These are phyloP conservation scores for Liasis olivaceus DNA, from an alignment of 2,797 vertebrate species.

Conservation along the genomic window DNA sequence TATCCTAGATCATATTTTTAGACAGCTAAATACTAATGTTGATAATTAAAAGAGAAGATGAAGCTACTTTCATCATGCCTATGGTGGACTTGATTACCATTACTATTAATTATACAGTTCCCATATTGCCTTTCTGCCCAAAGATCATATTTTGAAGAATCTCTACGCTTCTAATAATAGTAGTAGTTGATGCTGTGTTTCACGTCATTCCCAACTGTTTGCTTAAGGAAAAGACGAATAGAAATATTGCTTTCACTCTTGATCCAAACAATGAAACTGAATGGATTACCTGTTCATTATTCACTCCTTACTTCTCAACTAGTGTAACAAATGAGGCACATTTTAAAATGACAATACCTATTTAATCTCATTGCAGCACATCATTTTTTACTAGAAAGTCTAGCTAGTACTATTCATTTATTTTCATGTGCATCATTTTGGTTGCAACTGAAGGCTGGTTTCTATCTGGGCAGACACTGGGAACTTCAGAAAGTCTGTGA, in stretches of 20 bases:
- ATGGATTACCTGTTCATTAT: constrained; percentile 12
- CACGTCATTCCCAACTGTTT: background rate
- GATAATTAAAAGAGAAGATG: background rate
- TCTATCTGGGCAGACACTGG: background rate
- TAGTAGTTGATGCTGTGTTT: background rate
- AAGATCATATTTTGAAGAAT: no score
- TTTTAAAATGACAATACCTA: background rate
- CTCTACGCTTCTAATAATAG: background rate
- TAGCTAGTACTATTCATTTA: background rate
- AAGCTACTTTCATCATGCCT: background rate
- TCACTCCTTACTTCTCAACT: background rate
- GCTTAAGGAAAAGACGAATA: background rate
- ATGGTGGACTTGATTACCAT: background rate
- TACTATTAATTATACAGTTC: background rate
- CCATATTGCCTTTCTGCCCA: background rate
- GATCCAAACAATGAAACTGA: background rate
- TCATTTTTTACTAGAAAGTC: background rate
- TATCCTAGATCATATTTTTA: background rate
- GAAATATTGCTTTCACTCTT: background rate
- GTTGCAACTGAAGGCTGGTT: background rate
- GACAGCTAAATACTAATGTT: background rate
- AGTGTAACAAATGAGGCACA: constrained; percentile 2
- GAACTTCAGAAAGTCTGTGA: background rate
- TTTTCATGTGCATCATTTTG: background rate
- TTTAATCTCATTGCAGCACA: constrained; percentile 4